Base-by-base conservation (phyloP, 2,797 vertebrate genomes). In the Melanotaenia boesemani region DNA sequence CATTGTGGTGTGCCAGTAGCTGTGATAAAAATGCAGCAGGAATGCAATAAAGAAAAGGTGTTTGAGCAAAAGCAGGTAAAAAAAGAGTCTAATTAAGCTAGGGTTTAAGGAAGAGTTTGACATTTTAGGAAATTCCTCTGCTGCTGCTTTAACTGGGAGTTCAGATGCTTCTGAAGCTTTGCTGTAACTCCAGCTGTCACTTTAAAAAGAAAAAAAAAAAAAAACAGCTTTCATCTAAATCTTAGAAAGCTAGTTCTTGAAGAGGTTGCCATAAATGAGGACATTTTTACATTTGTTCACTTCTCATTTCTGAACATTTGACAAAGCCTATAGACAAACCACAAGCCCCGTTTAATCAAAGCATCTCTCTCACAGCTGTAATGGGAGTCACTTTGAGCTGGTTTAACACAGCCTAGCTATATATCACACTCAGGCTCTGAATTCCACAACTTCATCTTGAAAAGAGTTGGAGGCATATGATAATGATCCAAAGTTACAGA, bases 401-500 rank as follows among this genome's bases (percentile, higher is more conserved):
- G 69, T 90, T 89, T 83, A 57, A 85, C 88, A 74, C 66, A 7
- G 50, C 18, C 67, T 6, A 37, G 59, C 50, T 74, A 82, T 79
- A 92, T 90, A 74, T 92, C 83, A 78, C 90, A 80, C 76, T 37
- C 16, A 16, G 24, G 55, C 6, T 79, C 77, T 28, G 70, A 88
- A 94, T 93, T 89, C 90, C 78, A 81, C 48, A 32, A 77, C 76
- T 71, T 76, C 76, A 80, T 84, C 80, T 73, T 67, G 73, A 89
- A 85, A 83, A 30, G 37, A 84, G 81, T 84, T 52, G 9, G 73
- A 83, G 61, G 67, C 46, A 58, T 67, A 61, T 63, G 85, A 88
- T 87, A 88, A 92, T 89, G 85, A 88, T 68, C 63, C 60, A 2
- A 55, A 63, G 37, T 22, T 26, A 58, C 70, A 63, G 46, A 73